Evolutionary conservation across 92 coral and sea anemone genomes (phyloP), one percentile per base, ranked within the genome.

Genomic region (Parazoanthus atlanticus): DNA sequence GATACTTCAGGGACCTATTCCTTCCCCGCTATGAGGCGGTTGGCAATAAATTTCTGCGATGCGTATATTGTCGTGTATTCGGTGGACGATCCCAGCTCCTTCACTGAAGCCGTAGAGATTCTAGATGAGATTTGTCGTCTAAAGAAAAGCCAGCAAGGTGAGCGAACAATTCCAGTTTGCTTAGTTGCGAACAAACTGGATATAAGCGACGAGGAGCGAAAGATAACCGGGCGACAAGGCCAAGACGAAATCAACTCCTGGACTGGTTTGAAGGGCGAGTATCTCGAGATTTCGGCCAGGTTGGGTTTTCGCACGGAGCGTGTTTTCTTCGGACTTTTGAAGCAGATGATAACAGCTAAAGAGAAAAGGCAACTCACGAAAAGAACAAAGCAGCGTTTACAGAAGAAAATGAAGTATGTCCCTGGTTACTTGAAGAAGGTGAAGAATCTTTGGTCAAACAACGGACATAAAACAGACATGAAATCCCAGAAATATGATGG

Each of bases 1-100:
- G 98, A 95, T 61, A 95, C 98, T 3, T 94, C 96, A 3, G 98
- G 94, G 33, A 93, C 95, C 12, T 90, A 95, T 33, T 33, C 91
- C 5, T 95, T 95, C 46, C 98, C 98, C 8, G 98, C 90, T 29
- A 95, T 95, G 98, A 88, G 94, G 36, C 85, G 76, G 32, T 84
- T 95, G 19, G 96, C 98, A 5, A 85, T 95, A 19, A 85, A 89
- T 28, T 78, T 82, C 31, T 91, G 98, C 82, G 93, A 95, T 15
- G 98, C 93, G 15, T 95, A 92, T 29, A 88, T 93, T 21, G 96
- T 95, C 23, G 88, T 95, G 4, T 95, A 91, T 79, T 89, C 98
- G 25, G 76, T 95, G 43, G 95, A 95, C 84, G 86, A 89, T 77
- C 78, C 80, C 58, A 67, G 58, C 23, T 95, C 98, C 21, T 95